A percentile compares a stretch with the other conserved stretches of the same genome.
Conservation (phyloP, 1,140 invertebrate genomes). For the Chironomus striatipennis region DNA sequence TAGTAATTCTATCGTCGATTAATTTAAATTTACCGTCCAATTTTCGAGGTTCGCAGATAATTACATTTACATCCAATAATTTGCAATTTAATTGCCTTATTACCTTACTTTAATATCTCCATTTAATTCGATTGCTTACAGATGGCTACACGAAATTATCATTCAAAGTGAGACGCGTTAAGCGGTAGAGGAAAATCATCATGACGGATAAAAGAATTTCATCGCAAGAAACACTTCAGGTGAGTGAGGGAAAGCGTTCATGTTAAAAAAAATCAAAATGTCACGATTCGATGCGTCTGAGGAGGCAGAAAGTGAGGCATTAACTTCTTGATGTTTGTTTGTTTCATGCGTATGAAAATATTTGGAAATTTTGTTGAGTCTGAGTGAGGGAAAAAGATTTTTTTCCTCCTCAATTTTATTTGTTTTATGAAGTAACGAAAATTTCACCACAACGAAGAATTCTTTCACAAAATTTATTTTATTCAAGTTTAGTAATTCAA, state of each 20-base stretch:
- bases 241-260: background rate
- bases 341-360: too few species aligned
- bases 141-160: background rate
- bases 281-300: too few species aligned
- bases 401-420: too few species aligned
- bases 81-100: constrained; percentile 12
- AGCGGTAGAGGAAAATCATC: background rate
- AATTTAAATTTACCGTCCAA: constrained; percentile 17
- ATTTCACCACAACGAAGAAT: too few species aligned
- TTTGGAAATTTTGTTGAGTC: too few species aligned
- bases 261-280: too few species aligned
- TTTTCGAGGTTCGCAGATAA: constrained; percentile 10
- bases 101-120: background rate
- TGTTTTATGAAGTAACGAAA: too few species aligned
- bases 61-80: constrained; percentile 10
- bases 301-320: too few species aligned
- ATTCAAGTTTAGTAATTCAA: too few species aligned
- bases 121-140: constrained; percentile 17
- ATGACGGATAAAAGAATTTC: constrained; percentile 5
- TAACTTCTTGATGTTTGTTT: too few species aligned
- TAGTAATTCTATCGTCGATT: background rate
- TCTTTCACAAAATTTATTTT: too few species aligned
- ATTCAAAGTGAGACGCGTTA: background rate
- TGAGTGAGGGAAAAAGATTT: too few species aligned
- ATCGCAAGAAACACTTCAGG: constrained; percentile 11